These are phyloP conservation scores for Nymphalis io DNA, from an alignment of 1,140 invertebrate species.

Conservation along the genomic window DNA sequence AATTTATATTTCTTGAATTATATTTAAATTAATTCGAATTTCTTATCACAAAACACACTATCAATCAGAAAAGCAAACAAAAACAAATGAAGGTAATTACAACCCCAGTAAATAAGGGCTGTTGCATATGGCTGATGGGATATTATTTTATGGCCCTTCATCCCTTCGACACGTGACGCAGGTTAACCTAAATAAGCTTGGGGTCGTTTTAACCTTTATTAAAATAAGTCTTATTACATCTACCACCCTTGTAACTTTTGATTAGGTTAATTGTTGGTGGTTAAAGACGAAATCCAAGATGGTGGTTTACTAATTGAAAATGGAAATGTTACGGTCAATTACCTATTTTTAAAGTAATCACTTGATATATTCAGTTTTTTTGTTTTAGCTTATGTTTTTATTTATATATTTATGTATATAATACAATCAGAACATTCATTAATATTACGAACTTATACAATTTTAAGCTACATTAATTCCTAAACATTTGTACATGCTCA, in stretches of 20 bases:
- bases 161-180: constrained; percentile 30
- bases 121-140: constrained; percentile 17
- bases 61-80: constrained; percentile 34
- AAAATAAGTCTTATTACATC: constrained; percentile 16
- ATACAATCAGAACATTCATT: too few relatives aligned
- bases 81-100: constrained; percentile 35
- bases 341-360: too few relatives aligned
- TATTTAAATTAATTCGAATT: background rate
- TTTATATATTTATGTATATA: constrained; percentile 2
- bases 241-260: constrained; percentile 23
- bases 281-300: constrained; percentile 9
- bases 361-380: too few relatives aligned
- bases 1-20: too few relatives aligned
- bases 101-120: constrained; percentile 29
- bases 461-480: too few relatives aligned
- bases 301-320: background rate
- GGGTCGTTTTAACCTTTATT: constrained; percentile 34
- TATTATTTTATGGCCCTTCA: constrained; percentile 27
- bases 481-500: too few relatives aligned
- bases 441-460: too few relatives aligned
- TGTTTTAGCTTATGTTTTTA: background rate
- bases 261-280: constrained; percentile 22
- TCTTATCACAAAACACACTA: constrained; percentile 9
- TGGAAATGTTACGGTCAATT: background rate
- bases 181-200: constrained; percentile 38